Conservation (phyloP, 1,140 invertebrate genomes). For the Drosophila nasuta region DNA sequence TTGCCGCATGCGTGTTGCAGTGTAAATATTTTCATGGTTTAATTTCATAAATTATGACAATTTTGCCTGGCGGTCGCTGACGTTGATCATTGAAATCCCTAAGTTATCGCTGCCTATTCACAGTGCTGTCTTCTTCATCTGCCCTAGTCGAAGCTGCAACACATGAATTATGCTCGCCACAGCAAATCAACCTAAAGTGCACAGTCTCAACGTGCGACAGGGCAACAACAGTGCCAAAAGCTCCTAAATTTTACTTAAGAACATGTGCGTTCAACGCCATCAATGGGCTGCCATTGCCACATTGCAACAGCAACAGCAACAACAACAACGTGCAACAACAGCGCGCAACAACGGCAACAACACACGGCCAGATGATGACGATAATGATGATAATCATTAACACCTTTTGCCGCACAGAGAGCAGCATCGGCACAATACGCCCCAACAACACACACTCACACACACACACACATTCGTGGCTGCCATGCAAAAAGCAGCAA, state of each 20-base stretch:
- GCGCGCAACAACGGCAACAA: not conserved
- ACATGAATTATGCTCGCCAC: constrained; percentile 83
- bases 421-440: constrained; percentile 62
- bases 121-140: constrained; percentile 32
- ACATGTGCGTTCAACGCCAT: constrained; percentile 74
- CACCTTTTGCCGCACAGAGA: constrained; percentile 80
- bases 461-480: constrained; percentile 41
- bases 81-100: constrained; percentile 82
- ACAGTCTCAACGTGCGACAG: constrained; percentile 43
- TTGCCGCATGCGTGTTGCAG: constrained; percentile 27
- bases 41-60: constrained; percentile 81
- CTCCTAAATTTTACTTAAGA: constrained; percentile 85
- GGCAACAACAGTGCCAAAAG: constrained; percentile 69
- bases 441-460: constrained; percentile 57
- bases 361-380: constrained; percentile 59
- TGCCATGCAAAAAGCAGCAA: constrained; percentile 37
- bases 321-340: constrained; percentile 10
- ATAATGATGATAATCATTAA: constrained; percentile 82
- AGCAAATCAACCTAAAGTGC: constrained; percentile 84
- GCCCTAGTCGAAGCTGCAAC: constrained; percentile 3
- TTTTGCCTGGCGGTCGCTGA: constrained; percentile 54
- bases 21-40: constrained; percentile 83
- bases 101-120: constrained; percentile 80
- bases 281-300: constrained; percentile 68
- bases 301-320: constrained; percentile 5